Evolutionary conservation across 1,140 invertebrate species (phyloP), one percentile per base, ranked within the genome.

Genomic region (Zophobas atratus): DNA sequence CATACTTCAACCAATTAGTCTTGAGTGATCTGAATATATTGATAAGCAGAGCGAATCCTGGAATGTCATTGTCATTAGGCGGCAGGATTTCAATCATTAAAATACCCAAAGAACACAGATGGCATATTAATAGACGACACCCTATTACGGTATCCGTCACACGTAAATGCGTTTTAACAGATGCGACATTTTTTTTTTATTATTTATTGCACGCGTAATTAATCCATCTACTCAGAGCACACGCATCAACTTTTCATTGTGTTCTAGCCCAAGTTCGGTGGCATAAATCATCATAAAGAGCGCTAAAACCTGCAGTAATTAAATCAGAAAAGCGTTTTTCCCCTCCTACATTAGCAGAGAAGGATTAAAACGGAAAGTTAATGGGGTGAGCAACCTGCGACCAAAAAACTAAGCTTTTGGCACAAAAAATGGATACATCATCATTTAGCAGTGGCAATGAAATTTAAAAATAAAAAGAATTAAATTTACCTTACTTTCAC

Each of bases 161-260:
- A 51, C 49, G 49, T 51, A 51, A 51, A 51, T 20, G 20, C 49
- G 60, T 39, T 67, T 67, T 43, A 67, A 8, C 60, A 67, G 60
- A 67, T 67, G 60, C 60, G 60, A 60, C 38, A 20, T 8, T 67
- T 67, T 67, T 67, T 67, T 67, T 3, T 20, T 43, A 67, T 67
- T 43, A 67, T 67, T 67, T 67, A 67, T 67, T 43, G 60, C 39
- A 33, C 39, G 60, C 60, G 38, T 67, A 67, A 67, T 67, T 67
- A 67, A 67, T 67, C 39, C 60, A 67, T 67, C 60, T 33, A 67
- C 60, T 67, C 39, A 67, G 60, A 67, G 43, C 41, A 67, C 60
- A 67, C 60, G 60, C 60, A 67, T 67, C 60, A 67, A 67, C 38
- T 67, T 67, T 67, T 67, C 43, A 67, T 67, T 67, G 38, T n/a